Conservation (phyloP, 2,888 invertebrate species). For the Drosophila mayaguana region DNA sequence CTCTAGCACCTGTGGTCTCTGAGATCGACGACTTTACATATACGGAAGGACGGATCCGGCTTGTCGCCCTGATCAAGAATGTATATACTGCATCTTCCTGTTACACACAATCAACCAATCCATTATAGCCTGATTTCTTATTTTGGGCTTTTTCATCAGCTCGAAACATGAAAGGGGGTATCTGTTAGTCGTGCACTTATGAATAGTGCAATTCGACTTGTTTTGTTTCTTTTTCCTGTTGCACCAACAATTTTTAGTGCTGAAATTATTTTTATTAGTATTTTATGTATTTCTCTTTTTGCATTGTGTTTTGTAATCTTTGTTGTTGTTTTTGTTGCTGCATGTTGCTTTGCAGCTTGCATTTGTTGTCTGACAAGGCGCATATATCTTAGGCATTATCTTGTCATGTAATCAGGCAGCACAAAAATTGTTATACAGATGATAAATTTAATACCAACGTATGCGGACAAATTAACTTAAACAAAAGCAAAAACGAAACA, state of each 20-base stretch:
- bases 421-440: conserved; percentile 34
- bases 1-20: no score
- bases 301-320: conserved; percentile 36
- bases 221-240: conserved; percentile 30
- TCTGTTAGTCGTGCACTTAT: neutral
- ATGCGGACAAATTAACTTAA: conserved; percentile 41
- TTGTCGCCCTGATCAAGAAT: no score
- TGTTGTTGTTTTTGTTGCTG: conserved; percentile 29
- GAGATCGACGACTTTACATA: no score
- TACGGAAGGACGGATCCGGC: no score
- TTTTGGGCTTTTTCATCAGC: no score
- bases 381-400: conserved; percentile 78
- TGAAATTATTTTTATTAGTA: conserved; percentile 63
- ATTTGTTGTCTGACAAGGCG: conserved; percentile 68
- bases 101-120: no score
- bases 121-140: no score
- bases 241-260: conserved; percentile 52
- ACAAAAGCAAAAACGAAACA: conserved; percentile 12
- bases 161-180: no score
- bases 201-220: conserved; percentile 4
- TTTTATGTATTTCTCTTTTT: conserved; percentile 40
- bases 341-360: conserved; percentile 58
- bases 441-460: conserved; percentile 39
- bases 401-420: conserved; percentile 72
- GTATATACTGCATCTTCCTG: no score